Percentiles rank a stretch among this genome's conserved stretches.
These are phyloP conservation scores for Pardalotus punctatus DNA, from an alignment of 2,113 vertebrate species.

Conservation along the genomic window DNA sequence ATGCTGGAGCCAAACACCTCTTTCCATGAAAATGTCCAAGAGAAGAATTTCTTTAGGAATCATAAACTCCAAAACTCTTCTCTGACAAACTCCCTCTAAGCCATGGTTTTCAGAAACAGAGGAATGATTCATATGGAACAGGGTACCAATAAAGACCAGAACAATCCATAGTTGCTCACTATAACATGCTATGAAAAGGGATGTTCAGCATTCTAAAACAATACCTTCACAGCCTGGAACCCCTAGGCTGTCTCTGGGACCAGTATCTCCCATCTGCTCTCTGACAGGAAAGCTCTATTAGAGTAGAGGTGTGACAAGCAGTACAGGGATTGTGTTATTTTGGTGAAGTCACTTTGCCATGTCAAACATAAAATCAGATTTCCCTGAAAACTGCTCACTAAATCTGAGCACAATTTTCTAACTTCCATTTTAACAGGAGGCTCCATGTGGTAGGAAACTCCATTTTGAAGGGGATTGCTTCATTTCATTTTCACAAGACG, in stretches of 20 bases:
- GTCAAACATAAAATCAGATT: neutral
- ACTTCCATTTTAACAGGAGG: neutral
- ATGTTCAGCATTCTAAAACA: conserved; percentile 16
- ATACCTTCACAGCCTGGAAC: neutral
- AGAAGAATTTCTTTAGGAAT: conserved; percentile 4
- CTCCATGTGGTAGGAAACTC: neutral
- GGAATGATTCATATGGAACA: neutral
- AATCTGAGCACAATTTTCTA: neutral
- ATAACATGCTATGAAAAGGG: neutral
- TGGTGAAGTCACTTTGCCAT: neutral
- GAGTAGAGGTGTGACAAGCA: neutral
- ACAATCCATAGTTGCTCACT: neutral
- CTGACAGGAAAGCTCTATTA: neutral
- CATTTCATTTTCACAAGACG: neutral
- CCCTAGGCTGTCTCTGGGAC: neutral
- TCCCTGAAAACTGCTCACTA: neutral
- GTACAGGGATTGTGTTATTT: neutral
- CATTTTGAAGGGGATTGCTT: neutral
- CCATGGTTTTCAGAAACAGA: neutral
- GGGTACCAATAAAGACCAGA: neutral
- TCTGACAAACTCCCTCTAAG: neutral
- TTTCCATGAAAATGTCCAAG: neutral
- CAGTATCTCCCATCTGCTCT: neutral
- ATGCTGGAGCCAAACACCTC: neutral
- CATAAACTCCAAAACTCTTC: neutral